Percentiles rank a stretch among this genome's conserved stretches.
Conservation (phyloP, 2,113 vertebrate genomes). For the Alethe castanea region DNA sequence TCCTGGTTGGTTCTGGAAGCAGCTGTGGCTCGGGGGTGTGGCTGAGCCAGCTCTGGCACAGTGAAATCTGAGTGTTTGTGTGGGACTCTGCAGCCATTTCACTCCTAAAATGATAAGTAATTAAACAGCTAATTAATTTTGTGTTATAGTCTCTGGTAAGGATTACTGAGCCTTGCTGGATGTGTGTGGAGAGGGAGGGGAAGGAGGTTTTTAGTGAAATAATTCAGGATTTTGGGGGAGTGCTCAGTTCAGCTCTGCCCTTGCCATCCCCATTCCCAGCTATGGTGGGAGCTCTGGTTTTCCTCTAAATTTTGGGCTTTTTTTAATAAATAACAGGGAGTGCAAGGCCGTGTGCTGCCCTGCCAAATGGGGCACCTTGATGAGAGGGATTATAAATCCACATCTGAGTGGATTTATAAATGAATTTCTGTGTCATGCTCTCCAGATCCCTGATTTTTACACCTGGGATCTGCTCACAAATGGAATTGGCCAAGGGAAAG, state of each 20-base stretch:
- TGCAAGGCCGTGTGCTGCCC: too few species aligned
- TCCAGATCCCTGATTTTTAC: background rate
- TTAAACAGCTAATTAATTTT: background rate
- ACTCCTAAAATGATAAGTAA: background rate
- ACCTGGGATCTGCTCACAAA: background rate
- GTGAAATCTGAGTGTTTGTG: background rate
- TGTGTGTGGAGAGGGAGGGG: background rate
- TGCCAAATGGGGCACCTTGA: too few species aligned
- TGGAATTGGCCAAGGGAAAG: background rate
- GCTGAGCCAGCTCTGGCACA: background rate
- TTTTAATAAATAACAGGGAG: background rate
- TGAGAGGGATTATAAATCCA: background rate
- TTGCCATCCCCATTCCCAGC: accelerated
- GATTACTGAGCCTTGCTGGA: background rate
- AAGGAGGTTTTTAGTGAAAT: background rate
- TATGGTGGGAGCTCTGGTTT: too few species aligned
- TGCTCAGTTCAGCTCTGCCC: background rate
- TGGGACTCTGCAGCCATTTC: background rate
- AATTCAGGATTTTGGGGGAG: background rate
- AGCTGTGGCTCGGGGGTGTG: background rate
- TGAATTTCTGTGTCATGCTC: accelerated
- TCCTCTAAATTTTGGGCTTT: background rate
- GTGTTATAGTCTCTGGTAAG: background rate
- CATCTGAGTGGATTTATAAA: background rate
- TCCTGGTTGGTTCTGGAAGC: background rate